Evolutionary conservation across 2,888 invertebrate genomes (phyloP), one percentile per base, ranked within the genome.

Genomic region (Xylota segnis): DNA sequence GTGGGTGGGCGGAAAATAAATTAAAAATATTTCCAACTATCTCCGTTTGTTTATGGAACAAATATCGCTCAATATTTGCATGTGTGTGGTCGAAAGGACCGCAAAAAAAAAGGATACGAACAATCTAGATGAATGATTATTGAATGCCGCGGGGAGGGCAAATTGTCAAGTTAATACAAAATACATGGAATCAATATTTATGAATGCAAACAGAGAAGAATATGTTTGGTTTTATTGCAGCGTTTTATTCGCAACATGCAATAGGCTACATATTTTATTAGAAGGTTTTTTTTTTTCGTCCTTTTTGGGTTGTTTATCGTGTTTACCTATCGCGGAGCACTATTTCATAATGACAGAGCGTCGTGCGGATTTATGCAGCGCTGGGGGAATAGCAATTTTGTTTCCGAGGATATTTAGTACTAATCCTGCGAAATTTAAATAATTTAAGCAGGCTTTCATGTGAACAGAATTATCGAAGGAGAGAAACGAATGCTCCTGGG

Each of bases 171-270:
- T 45, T 45, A 63, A 27, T 63, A 45, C 14, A 45, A 63, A 63
- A 63, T 45, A 45, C 16, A 37, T 58, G 18, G 14, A 45, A 63
- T 45, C 45, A 63, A 63, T 63, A 63, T 63, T 63, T 63, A 47
- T 45, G 45, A 63, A 63, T 40, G 16, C 23, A 59, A 34, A 32
- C 16, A 16, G n/a, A 40, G 40, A 59, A 12, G 23, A 59, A 59
- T 23, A 54, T 12, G 7, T 37, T n/a, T 14, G 32, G 34, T 32
- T 43, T 43, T 14, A 6, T 43, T 40, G 40, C 18, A 18, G n/a
- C 52, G 0, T 56, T 27, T 16, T 58, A 18, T 18, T 45, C 6
- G 16, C 16, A 2, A 7, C 7, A 16, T 16, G 3, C 16, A 16
- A 4, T 7, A 45, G 9, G 16, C 7, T 32, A 32, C 32, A 7